phyloP scores from a whole-genome alignment of 2,888 invertebrate genomes.

The Oscheius onirici region DNA sequence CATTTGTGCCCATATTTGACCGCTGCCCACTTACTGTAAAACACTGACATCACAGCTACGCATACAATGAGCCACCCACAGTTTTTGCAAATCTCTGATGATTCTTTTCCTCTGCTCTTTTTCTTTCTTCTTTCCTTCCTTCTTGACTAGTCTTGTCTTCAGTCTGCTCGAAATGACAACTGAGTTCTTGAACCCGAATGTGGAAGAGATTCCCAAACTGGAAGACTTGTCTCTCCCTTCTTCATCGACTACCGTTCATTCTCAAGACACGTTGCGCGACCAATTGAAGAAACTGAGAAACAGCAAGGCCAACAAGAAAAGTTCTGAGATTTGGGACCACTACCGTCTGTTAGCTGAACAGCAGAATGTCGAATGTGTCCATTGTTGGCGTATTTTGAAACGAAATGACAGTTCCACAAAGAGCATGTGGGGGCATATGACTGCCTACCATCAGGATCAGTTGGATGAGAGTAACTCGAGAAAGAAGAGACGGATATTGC shows the following conservation, averaged over 20 bases:
- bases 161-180: neutral
- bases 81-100: neutral
- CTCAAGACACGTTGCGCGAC: conserved; percentile 7
- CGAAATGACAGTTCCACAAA: conserved; percentile 61
- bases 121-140: neutral
- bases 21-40: neutral
- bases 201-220: neutral
- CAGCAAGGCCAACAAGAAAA: conserved; percentile 40
- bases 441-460: conserved; percentile 60
- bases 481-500: conserved; percentile 43
- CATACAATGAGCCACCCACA: too few relatives aligned
- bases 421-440: conserved; percentile 66
- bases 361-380: conserved; percentile 60
- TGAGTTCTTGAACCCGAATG: neutral
- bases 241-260: neutral
- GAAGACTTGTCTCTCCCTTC: conserved; percentile 5
- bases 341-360: conserved; percentile 51
- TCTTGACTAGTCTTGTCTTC: too few relatives aligned
- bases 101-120: neutral
- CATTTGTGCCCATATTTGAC: neutral
- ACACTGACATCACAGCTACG: too few relatives aligned
- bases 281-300: conserved; percentile 17
- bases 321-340: conserved; percentile 65
- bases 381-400: conserved; percentile 62
- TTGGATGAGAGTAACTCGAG: conserved; percentile 50